Conservation (phyloP, 1,140 invertebrate species). For the Hesperophylax magnus region DNA sequence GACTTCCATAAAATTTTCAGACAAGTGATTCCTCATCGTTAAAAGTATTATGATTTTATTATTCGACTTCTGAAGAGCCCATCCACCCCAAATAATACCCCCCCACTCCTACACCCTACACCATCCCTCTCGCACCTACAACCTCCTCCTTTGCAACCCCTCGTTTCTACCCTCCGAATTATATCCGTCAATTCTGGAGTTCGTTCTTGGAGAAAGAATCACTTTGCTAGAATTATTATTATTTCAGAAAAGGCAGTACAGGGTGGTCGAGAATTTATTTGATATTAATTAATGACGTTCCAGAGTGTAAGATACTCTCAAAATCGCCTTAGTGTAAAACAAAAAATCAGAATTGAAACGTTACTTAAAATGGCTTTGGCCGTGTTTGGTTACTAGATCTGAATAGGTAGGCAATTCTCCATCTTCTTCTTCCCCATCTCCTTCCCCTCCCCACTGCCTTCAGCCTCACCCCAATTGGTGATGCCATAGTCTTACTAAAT, state of each 20-base stretch:
- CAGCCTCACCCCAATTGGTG: too few relatives aligned
- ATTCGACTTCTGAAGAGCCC: conserved; percentile 25
- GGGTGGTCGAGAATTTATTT: neutral
- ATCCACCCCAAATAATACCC: neutral
- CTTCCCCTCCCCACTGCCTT: too few relatives aligned
- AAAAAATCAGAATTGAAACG: too few relatives aligned
- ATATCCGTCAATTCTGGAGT: conserved; percentile 39
- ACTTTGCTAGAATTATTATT: conserved; percentile 29
- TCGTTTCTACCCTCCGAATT: conserved; percentile 27
- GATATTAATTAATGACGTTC: too few relatives aligned
- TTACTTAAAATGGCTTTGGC: too few relatives aligned
- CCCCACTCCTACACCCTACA: neutral
- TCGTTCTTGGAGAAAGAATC: conserved; percentile 38
- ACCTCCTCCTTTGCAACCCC: neutral
- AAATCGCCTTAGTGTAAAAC: too few relatives aligned
- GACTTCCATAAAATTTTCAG: conserved; percentile 28
- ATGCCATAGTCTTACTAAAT: too few relatives aligned
- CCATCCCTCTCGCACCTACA: neutral
- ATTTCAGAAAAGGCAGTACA: neutral
- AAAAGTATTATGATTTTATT: conserved; percentile 44
- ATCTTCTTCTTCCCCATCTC: too few relatives aligned
- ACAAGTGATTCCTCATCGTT: conserved; percentile 41
- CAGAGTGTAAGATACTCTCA: too few relatives aligned
- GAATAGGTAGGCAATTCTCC: too few relatives aligned
- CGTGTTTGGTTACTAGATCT: too few relatives aligned